Conservation (phyloP, 2,797 vertebrate species). For the Eleutherodactylus coqui region DNA sequence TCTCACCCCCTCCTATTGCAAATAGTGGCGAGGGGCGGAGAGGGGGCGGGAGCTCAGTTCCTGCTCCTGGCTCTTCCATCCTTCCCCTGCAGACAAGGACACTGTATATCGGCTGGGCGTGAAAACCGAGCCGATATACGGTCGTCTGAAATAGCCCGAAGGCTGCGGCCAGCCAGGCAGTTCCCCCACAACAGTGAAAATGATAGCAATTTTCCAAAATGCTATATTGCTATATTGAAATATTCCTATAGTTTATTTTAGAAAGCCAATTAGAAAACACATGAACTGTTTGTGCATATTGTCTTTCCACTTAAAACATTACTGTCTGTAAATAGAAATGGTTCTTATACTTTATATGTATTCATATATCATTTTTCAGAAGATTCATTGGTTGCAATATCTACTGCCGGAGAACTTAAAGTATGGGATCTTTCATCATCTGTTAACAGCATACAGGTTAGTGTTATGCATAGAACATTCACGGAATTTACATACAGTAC, state of each 20-base stretch:
- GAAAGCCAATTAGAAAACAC: background rate
- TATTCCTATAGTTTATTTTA: background rate
- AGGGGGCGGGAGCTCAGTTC: too few species aligned
- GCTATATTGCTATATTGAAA: background rate
- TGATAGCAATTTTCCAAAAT: background rate
- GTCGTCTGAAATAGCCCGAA: too few species aligned
- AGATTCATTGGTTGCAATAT: conserved; percentile 77
- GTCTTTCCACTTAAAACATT: background rate
- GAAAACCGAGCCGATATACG: too few species aligned
- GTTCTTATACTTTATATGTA: background rate
- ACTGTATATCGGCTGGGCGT: too few species aligned
- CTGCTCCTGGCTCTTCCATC: too few species aligned
- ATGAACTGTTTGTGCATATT: background rate
- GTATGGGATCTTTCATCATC: conserved; percentile 80
- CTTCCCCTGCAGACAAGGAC: too few species aligned
- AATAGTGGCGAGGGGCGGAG: too few species aligned
- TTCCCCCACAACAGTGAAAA: background rate
- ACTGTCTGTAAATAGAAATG: too few species aligned
- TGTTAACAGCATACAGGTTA: conserved; percentile 77
- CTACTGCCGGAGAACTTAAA: conserved; percentile 76
- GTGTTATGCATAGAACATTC: conserved; percentile 40
- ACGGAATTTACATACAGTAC: too few species aligned
- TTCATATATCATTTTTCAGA: conserved; percentile 68
- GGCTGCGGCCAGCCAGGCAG: too few species aligned
- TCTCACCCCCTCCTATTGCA: too few species aligned